These are phyloP conservation scores for Apodemia zela DNA, from an alignment of 2,888 invertebrate genomes.

Conservation along the genomic window DNA sequence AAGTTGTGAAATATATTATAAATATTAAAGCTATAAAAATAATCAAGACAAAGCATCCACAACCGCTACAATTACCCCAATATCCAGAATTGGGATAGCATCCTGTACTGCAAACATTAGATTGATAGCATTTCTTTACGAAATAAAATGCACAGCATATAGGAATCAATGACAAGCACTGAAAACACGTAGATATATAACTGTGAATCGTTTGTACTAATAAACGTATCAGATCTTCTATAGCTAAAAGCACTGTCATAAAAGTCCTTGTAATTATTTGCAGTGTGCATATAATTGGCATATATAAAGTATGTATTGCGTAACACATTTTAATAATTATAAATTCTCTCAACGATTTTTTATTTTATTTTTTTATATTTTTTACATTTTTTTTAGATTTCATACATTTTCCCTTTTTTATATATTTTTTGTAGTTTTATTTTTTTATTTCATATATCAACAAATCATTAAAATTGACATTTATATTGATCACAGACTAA, in stretches of 20 bases:
- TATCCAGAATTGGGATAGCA: conserved; percentile 24
- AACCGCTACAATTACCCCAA: conserved; percentile 23
- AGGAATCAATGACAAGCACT: conserved; percentile 38
- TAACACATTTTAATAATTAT: conserved; percentile 19
- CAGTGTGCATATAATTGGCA: conserved; percentile 40
- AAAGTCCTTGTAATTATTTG: conserved; percentile 39
- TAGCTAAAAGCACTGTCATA: conserved; percentile 37
- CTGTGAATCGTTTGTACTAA: conserved; percentile 38
- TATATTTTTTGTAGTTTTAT: too few relatives aligned
- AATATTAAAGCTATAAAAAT: conserved; percentile 33
- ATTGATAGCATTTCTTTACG: conserved; percentile 35
- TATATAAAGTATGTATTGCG: conserved; percentile 32
- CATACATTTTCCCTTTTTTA: too few relatives aligned
- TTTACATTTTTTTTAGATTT: too few relatives aligned
- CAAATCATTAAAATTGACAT: too few relatives aligned
- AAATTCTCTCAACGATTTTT: background rate
- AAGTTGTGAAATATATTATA: conserved; percentile 36
- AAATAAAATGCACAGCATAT: conserved; percentile 36
- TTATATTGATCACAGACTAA: too few relatives aligned
- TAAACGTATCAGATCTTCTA: conserved; percentile 43
- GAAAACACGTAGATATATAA: conserved; percentile 37
- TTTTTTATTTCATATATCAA: too few relatives aligned
- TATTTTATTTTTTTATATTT: too few relatives aligned
- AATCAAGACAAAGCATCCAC: conserved; percentile 33
- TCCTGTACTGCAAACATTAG: conserved; percentile 23